A percentile compares a stretch with the other conserved stretches of the same genome.
Evolutionary conservation across 2,113 vertebrate genomes (phyloP).

Genomic region (Narcine bancroftii): DNA sequence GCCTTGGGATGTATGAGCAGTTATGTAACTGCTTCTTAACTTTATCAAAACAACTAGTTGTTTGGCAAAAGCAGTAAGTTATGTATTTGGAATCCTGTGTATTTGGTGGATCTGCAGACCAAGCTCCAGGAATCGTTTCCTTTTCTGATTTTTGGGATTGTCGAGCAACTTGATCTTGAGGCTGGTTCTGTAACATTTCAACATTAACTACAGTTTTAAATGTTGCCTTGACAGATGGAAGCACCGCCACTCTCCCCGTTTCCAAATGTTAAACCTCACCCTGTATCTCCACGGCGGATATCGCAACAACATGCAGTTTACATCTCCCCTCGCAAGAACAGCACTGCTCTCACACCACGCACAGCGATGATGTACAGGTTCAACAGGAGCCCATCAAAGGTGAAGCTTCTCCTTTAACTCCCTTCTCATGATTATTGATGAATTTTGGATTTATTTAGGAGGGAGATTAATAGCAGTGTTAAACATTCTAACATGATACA

Average conservation of each 20-base stretch:
- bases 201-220: background rate
- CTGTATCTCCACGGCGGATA: constrained; percentile 78
- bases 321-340: constrained; percentile 83
- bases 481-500: background rate
- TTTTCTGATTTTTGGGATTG: too few species aligned
- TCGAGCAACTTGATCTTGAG: background rate
- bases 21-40: too few species aligned
- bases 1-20: too few species aligned
- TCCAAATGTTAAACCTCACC: constrained; percentile 72
- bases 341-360: constrained; percentile 60
- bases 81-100: background rate
- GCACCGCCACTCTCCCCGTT: constrained; percentile 83
- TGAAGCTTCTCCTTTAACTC: constrained; percentile 40
- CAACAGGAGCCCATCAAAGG: constrained; percentile 87
- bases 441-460: background rate
- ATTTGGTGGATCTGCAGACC: background rate
- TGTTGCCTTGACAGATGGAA: constrained; percentile 61
- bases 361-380: constrained; percentile 76
- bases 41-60: too few species aligned
- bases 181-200: background rate
- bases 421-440: background rate
- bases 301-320: constrained; percentile 85
- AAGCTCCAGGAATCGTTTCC: background rate
- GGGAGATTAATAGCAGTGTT: background rate
- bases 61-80: background rate